phyloP scores from a whole-genome alignment of 2,888 invertebrate species.

The Plagiodera versicolora region DNA sequence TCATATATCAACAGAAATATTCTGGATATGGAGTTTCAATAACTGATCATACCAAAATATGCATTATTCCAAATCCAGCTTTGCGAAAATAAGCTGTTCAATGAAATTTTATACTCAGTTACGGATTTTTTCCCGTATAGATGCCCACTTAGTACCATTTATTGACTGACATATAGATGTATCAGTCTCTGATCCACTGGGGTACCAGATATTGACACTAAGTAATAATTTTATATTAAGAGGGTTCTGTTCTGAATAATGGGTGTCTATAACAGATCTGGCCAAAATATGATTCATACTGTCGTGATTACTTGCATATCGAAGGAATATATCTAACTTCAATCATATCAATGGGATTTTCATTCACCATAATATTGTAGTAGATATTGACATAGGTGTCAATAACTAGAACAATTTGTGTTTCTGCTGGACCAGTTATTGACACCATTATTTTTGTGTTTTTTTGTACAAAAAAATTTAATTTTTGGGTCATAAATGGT shows the following conservation, averaged over 20 bases:
- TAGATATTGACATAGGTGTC: constrained; percentile 3
- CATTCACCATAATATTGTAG: background rate
- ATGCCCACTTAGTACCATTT: background rate
- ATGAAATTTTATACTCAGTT: background rate
- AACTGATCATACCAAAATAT: background rate
- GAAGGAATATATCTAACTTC: background rate
- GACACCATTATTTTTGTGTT: background rate
- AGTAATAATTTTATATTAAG: background rate
- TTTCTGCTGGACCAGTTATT: background rate
- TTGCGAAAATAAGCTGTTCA: background rate
- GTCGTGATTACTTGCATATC: background rate
- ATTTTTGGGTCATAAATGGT: background rate
- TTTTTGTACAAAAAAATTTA: background rate
- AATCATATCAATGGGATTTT: background rate
- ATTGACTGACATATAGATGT: background rate
- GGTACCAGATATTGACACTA: background rate
- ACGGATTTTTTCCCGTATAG: background rate
- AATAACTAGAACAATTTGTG: background rate
- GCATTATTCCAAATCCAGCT: background rate
- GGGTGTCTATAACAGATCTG: background rate
- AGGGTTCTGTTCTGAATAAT: background rate
- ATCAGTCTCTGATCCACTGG: background rate
- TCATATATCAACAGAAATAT: background rate
- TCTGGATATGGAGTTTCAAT: background rate
- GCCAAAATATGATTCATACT: background rate